Evolutionary conservation across 2,888 invertebrate genomes (phyloP), one percentile per base, ranked within the genome.

Genomic region (Pemphredon lugubris): DNA sequence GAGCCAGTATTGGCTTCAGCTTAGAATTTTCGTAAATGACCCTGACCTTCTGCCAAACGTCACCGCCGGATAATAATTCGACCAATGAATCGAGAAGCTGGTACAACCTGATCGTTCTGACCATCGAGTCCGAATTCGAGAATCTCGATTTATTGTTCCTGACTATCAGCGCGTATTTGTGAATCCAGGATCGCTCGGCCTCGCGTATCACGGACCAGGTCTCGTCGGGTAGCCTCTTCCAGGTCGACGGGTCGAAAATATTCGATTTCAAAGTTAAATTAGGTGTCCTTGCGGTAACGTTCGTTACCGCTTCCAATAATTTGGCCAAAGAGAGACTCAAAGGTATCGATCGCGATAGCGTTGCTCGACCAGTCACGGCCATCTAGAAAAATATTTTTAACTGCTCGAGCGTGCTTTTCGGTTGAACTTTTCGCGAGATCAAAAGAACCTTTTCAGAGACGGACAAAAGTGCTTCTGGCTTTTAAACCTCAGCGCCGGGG

Each of bases 11-110:
- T 0, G 84, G 72, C 51, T 82, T 82, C 20, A 86, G 55, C 39
- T 73, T 80, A 2, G 87, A 83, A n/a, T 57, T 72, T 20, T 88
- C 85, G 58, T 86, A 83, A 7, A 74, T 72, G 5, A 54, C 55
- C 2, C 84, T 75, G 18, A 86, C 57, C 42, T 85, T 88, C 23
- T 84, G 82, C 88, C 88, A 88, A 26, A 82, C 59, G 23, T 88
- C 88, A 1, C 87, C 87, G 7, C 88, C 88, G 1, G 76, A 76
- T 0, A 77, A 44, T 2, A 88, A 16, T 32, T 88, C 82, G 3
- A 72, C 2, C 37, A 84, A 21, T 0, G 77, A 70, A 20, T 81
- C 71, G 7, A 77, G 30, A 2, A 84, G 50, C 18, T 81, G 82
- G 7, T 72, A 53, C 2, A 60, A 32, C 13, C 76, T 67, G 7